phyloP scores from a whole-genome alignment of 1,140 invertebrate species.

The Pollicipes pollicipes region DNA sequence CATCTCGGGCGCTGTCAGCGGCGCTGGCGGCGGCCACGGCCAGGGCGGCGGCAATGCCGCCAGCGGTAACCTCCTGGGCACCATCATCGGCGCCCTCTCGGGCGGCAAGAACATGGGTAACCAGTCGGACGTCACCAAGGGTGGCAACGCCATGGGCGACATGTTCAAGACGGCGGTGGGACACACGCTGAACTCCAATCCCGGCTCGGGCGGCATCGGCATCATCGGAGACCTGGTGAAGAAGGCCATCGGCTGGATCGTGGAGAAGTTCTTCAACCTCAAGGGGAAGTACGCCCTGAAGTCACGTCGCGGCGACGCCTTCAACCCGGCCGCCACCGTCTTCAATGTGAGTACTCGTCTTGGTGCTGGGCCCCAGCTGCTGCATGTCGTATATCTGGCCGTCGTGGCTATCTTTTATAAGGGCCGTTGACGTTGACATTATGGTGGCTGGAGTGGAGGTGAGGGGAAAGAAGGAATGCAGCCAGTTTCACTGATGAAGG shows the following conservation, averaged over 20 bases:
- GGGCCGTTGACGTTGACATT: too few relatives aligned
- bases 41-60: neutral
- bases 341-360: neutral
- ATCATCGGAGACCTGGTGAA: neutral
- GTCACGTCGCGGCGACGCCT: neutral
- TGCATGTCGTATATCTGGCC: too few relatives aligned
- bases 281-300: neutral
- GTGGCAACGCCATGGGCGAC: neutral
- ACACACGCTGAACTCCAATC: neutral
- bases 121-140: neutral
- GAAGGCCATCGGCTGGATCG: neutral
- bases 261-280: conserved; percentile 3
- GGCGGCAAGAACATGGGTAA: neutral
- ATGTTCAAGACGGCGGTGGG: neutral
- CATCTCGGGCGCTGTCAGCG: neutral
- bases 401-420: too few relatives aligned
- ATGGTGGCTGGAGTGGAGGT: too few relatives aligned
- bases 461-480: too few relatives aligned
- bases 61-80: neutral
- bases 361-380: neutral
- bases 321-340: neutral
- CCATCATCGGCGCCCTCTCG: neutral
- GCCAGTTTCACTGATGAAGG: too few relatives aligned
- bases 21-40: neutral
- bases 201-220: neutral